phyloP scores from a whole-genome alignment of 1,140 invertebrate species.

The Acromyrmex charruanus region DNA sequence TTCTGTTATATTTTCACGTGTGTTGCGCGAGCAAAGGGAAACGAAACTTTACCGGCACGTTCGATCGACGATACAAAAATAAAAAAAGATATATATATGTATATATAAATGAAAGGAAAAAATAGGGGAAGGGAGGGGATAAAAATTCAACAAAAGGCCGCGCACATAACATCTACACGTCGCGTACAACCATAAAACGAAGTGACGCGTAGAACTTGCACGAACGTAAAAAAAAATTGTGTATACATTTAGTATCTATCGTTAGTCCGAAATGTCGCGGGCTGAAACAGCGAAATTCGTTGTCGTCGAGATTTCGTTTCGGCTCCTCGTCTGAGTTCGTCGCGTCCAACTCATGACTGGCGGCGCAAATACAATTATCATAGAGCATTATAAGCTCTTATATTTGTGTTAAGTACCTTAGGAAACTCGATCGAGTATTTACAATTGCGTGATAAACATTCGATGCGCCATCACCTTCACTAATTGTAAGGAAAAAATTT shows the following conservation, averaged over 20 bases:
- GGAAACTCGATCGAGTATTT: slow-evolving; percentile 23
- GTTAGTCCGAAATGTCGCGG: slow-evolving; percentile 63
- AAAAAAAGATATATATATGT: slow-evolving; percentile 19
- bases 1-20: slow-evolving; percentile 46
- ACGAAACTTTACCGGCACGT: slow-evolving; percentile 34
- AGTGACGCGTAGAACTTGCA: slow-evolving; percentile 56
- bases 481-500: too few relatives aligned
- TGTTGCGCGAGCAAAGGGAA: slow-evolving; percentile 52
- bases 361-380: not conserved
- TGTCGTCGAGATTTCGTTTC: slow-evolving; percentile 13
- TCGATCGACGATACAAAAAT: slow-evolving; percentile 66
- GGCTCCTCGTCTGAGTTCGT: not conserved
- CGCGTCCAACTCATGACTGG: slow-evolving; percentile 6
- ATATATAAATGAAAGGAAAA: slow-evolving; percentile 28
- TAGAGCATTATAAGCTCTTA: not conserved
- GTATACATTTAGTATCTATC: slow-evolving; percentile 65
- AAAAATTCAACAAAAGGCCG: slow-evolving; percentile 71
- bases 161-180: slow-evolving; percentile 61
- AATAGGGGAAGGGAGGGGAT: not conserved
- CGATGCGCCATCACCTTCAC: not conserved
- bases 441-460: slow-evolving; percentile 24
- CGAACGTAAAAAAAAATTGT: slow-evolving; percentile 45
- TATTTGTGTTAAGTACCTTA: not conserved
- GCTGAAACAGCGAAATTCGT: slow-evolving; percentile 60
- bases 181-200: slow-evolving; percentile 66